Evolutionary conservation across 2,888 invertebrate genomes (phyloP).

Genomic region (Tenthredo mesomela): DNA sequence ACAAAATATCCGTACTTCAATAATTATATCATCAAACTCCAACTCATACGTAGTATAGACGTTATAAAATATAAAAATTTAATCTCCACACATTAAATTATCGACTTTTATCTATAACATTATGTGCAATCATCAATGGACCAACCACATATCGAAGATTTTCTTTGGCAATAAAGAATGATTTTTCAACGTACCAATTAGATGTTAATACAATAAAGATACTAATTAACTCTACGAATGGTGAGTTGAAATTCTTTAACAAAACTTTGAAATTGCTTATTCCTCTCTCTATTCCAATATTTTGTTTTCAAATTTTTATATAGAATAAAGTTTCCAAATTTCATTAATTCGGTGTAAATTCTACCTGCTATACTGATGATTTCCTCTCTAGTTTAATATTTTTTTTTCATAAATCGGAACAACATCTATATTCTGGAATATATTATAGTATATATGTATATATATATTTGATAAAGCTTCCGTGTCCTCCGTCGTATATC

Average conservation of each 20-base stretch:
- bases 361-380: not conserved
- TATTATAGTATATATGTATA: not conserved
- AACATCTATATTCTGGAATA: not conserved
- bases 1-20: not conserved
- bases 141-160: constrained; percentile 32
- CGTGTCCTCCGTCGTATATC: constrained; percentile 3
- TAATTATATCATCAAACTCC: not conserved
- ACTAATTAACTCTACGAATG: not conserved
- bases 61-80: not conserved
- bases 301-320: not conserved
- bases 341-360: not conserved
- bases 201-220: not conserved
- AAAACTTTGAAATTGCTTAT: not conserved
- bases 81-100: not conserved
- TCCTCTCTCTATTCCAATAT: not conserved
- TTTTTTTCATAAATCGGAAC: not conserved
- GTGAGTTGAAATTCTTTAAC: not conserved
- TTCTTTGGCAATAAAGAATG: constrained; percentile 1
- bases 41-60: not conserved
- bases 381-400: no score
- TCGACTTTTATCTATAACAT: not conserved
- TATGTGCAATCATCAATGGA: constrained; percentile 10
- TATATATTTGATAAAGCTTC: not conserved
- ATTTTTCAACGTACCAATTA: constrained; percentile 17
- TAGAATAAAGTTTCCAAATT: not conserved